Evolutionary conservation across 2,888 invertebrate species (phyloP), one percentile per base, ranked within the genome.

Genomic region (Tetheella fluctuosa): DNA sequence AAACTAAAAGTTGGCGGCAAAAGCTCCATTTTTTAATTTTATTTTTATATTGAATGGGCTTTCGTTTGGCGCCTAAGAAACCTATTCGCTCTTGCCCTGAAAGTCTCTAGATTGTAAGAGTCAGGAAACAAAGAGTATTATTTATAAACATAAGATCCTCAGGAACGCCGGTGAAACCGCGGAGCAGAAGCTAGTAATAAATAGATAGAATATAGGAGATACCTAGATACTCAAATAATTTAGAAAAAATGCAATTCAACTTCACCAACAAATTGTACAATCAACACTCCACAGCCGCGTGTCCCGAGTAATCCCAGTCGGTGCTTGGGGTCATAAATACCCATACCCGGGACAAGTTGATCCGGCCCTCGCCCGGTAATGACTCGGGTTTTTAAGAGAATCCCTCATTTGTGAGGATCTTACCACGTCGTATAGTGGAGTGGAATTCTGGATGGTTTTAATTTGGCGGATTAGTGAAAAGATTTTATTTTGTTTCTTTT

Each of bases 271-370:
- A 20, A 48, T 20, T 48, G 48, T 20, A 48, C 17, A 20, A 20
- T 20, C 20, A 8, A 48, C 48, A 48, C 20, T 48, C 48, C 48
- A 10, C 48, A n/a, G 48, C 20, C 48, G 48, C 17, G 0, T 48
- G 48, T 20, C 20, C 48, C 20, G 34, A 12, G 56, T 64, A 65
- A 65, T 63, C 64, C 67, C 57, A 25, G 10, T 5, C 10, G 28
- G 48, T 17, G 53, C 54, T 12, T 17, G 66, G 69, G 76, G 74
- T 74, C 75, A 74, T 80, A 81, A 81, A 80, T 77, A 79, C 75
- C 77, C 62, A 68, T 68, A 65, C 59, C 39, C 67, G 71, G 73
- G 77, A 80, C 81, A 77, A 75, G 63, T 80, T 79, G 80, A 81
- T 76, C 83, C 81, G 57, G 56, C 67, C n/a, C 60, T 34, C 64